phyloP scores from a whole-genome alignment of 2,888 invertebrate genomes.

The Acronicta leporina region DNA sequence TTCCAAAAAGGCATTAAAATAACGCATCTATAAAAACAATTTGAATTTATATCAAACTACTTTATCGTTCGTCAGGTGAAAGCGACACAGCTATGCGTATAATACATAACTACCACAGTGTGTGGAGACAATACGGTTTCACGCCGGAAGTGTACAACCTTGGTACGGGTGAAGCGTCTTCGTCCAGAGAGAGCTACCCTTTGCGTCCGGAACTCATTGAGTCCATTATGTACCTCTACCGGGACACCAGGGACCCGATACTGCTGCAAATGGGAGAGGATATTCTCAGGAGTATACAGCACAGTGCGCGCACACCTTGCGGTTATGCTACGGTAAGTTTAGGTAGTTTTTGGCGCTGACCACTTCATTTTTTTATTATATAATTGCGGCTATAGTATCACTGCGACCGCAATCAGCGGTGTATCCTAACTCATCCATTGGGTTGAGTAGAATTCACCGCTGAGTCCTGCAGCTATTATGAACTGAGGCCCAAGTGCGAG shows the following conservation, averaged over 20 bases:
- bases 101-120: conserved; percentile 98
- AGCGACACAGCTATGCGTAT: conserved; percentile 97
- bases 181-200: conserved; percentile 96
- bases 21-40: too few relatives aligned
- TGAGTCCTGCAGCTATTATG: too few relatives aligned
- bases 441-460: too few relatives aligned
- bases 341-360: background rate
- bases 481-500: too few relatives aligned
- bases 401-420: too few relatives aligned
- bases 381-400: too few relatives aligned
- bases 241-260: conserved; percentile 97
- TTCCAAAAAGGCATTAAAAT: too few relatives aligned
- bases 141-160: conserved; percentile 99
- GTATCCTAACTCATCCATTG: too few relatives aligned
- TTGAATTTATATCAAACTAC: background rate
- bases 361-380: too few relatives aligned
- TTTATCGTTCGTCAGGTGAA: conserved; percentile 91
- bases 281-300: conserved; percentile 97
- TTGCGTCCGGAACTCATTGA: conserved; percentile 98
- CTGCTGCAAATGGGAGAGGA: conserved; percentile 98
- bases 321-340: conserved; percentile 97
- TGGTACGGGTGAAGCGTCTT: conserved; percentile 94
- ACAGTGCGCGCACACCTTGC: conserved; percentile 97
- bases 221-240: conserved; percentile 98
- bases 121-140: conserved; percentile 99